Evolutionary conservation across 2,113 vertebrate genomes (phyloP), one percentile per base, ranked within the genome.

Genomic region (Takifugu flavidus): DNA sequence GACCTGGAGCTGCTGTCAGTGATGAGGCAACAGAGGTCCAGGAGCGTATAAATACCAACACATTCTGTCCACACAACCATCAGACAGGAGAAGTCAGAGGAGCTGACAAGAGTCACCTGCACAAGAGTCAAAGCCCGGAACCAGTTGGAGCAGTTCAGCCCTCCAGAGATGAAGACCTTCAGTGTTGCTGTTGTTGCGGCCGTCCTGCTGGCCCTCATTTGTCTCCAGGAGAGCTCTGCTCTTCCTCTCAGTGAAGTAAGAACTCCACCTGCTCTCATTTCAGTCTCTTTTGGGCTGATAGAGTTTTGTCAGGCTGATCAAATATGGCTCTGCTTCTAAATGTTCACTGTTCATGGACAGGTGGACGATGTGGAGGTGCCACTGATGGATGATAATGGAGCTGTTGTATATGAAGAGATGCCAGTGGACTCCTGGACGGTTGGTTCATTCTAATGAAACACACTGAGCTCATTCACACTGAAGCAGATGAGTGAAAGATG

Each of bases 101-200:
- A 58, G 43, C 42, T 46, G 39, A 58, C 43, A 29, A n/a, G 56
- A 57, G 56, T 57, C 56, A 46, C 43, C n/a, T n/a, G n/a, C 43
- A 58, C 13, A 28, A 46, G 26, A 58, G 43, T 20, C 25, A 28
- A 3, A 46, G 47, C 25, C 6, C 8, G 14, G 0, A 11, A 27
- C 26, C 25, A 47, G 14, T 39, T 14, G 43, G 46, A 58, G 5
- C 25, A 27, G 26, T 47, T 45, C 4, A 20, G 44, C 3, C 56
- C 52, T 34, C 28, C 29, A 53, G 29, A 58, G 25, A 58, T 46
- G 56, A 58, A 56, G 59, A 43, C 49, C 0, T 61, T 52, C 49
- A 58, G 26, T 29, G n/a, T n/a, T n/a, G n/a, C n/a, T n/a, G n/a
- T n/a, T n/a, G n/a, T n/a, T n/a, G 28, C 49, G 29, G 62, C 62